Evolutionary conservation across 2,888 invertebrate species (phyloP), one percentile per base, ranked within the genome.

Genomic region (Agriopis marginaria): DNA sequence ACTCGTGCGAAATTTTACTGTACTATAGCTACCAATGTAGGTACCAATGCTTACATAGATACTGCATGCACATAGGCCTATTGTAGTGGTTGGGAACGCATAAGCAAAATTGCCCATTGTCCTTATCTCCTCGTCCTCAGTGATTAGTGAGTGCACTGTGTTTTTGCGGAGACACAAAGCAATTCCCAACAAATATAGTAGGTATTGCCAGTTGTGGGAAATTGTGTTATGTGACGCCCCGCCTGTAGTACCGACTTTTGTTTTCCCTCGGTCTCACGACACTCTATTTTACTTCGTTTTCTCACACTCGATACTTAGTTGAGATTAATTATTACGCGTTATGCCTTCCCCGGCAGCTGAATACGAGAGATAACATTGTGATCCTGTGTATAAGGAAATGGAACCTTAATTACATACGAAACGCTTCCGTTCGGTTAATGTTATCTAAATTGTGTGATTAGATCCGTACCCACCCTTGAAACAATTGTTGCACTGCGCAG

Each of bases 111-210:
- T 84, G 79, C 83, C 85, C 78, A 91, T 91, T 90, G 91, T 91
- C 89, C 88, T 89, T 88, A 86, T 84, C 83, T 80, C 79, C 79
- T 84, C 86, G 85, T 87, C 87, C 87, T 90, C 87, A 83, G 87
- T 88, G 87, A 92, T 91, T 90, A 90, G 88, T 88, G 87, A 86
- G 83, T 84, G 84, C 83, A 82, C 87, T 79, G 86, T 79, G 86
- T 89, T 89, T 86, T 90, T 89, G 84, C 84, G 75, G 83, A 86
- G 84, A 85, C 86, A 91, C 88, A 90, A 91, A 89, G 87, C 84
- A 80, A 84, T 91, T 90, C 89, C 81, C 89, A 89, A 88, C 88
- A 81, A 86, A 84, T 51, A 49, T n/a, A 11, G 10, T 82, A 80
- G 79, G 81, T 65, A 82, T 80, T 79, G 77, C 82, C 74, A 77